Evolutionary conservation across 2,797 vertebrate species (phyloP), one percentile per base, ranked within the genome.

Genomic region (Lagocephalus sceleratus): DNA sequence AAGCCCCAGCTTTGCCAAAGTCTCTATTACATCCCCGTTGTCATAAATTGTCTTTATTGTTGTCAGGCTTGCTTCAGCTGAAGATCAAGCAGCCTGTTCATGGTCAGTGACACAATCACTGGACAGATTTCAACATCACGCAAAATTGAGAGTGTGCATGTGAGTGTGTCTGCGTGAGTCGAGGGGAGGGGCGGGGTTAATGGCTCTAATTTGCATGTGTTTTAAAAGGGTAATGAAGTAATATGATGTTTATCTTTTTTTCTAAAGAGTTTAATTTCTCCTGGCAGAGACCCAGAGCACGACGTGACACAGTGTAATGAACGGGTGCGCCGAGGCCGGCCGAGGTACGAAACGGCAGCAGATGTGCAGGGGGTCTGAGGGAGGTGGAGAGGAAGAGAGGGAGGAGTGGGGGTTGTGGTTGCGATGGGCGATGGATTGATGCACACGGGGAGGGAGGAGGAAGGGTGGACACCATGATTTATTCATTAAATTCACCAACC

Each of bases 201-300:
- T 94, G 90, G 91, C 87, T 91, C 91, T 93, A 91, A 97, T 96
- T 95, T 95, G 93, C 93, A 95, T 94, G 91, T 94, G 92, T 92
- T 96, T 95, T 95, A 94, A 96, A 95, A 95, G 93, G 93, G 90
- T 95, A 96, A 98, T 97, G 93, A 95, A 94, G 93, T 98, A 96
- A 95, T 96, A 94, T 93, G 92, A 95, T 96, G 94, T 96, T 97
- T 96, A 96, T 97, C 93, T 95, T 94, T 19, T 42, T 45, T 90
- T 90, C 92, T 92, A 93, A 95, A 93, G 92, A 95, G 93, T 95
- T 94, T 92, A 92, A 94, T 96, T 94, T 94, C 91, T 90, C 70
- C 77, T 93, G 92, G 94, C 91, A 67, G 79, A 63, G 73, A 85
- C 91, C 93, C 94, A 94, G 84, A 82, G 73, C 67, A 47, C 73